phyloP scores from a whole-genome alignment of 2,888 invertebrate genomes.

The Dendrolimus houi region DNA sequence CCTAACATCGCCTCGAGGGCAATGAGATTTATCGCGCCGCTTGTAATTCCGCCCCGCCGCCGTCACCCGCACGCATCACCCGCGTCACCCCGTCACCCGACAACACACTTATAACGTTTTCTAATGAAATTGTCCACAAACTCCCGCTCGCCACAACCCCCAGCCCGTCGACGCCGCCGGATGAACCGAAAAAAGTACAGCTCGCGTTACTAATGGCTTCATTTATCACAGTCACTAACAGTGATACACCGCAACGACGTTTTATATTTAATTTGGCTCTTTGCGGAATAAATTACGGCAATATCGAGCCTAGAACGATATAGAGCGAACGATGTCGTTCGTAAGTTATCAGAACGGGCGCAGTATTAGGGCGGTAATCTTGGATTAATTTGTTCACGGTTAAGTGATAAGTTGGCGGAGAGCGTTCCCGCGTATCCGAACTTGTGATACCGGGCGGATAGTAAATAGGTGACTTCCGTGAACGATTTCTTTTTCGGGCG shows the following conservation, averaged over 20 bases:
- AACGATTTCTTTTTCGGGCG: conserved; percentile 28
- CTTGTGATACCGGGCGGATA: conserved; percentile 34
- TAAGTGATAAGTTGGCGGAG: conserved; percentile 63
- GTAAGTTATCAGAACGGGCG: conserved; percentile 61
- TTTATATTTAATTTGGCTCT: conserved; percentile 75
- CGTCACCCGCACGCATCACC: conserved; percentile 39
- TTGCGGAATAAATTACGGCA: conserved; percentile 69
- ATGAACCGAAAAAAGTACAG: conserved; percentile 74
- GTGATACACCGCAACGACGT: conserved; percentile 75
- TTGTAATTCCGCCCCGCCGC: conserved; percentile 62
- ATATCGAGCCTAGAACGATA: conserved; percentile 64
- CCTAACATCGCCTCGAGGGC: conserved; percentile 54
- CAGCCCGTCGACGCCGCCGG: conserved; percentile 63
- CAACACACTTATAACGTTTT: conserved; percentile 72
- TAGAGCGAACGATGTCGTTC: conserved; percentile 49
- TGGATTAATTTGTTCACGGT: conserved; percentile 65
- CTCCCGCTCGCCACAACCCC: conserved; percentile 62
- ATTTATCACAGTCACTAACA: conserved; percentile 77
- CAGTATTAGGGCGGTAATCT: conserved; percentile 57
- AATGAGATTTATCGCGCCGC: conserved; percentile 72
- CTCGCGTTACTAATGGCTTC: conserved; percentile 76
- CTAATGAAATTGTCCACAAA: conserved; percentile 76
- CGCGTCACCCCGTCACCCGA: conserved; percentile 60
- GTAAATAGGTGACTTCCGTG: conserved; percentile 29
- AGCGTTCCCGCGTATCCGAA: conserved; percentile 35